Evolutionary conservation across 2,113 vertebrate species (phyloP).

Genomic region (Oxyura jamaicensis): DNA sequence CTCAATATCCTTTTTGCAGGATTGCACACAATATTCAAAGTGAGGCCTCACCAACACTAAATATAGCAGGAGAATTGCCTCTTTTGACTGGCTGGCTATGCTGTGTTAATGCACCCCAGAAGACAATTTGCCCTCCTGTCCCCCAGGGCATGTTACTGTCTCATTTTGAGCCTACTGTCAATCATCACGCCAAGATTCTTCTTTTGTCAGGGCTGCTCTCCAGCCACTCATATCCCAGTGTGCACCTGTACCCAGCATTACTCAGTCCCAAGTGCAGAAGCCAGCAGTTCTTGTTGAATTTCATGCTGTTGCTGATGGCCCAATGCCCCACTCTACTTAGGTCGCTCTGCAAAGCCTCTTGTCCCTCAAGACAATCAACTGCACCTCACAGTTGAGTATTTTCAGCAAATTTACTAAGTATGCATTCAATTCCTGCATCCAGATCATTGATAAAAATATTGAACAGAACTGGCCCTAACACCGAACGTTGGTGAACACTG

Average conservation of each 20-base stretch:
- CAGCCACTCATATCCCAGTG: not conserved
- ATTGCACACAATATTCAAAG: not conserved
- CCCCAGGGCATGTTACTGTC: not conserved
- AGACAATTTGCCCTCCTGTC: not conserved
- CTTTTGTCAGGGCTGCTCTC: not conserved
- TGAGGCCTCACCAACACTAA: not conserved
- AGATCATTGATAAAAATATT: too few relatives aligned
- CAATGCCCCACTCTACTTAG: not conserved
- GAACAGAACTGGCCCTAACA: too few relatives aligned
- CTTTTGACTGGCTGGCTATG: not conserved
- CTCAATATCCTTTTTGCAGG: not conserved
- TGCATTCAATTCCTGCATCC: too few relatives aligned
- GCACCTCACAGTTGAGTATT: not conserved
- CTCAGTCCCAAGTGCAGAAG: not conserved
- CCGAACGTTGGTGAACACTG: too few relatives aligned
- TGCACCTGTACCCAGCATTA: not conserved
- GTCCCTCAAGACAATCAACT: not conserved
- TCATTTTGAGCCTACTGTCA: not conserved
- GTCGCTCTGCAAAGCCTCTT: not conserved
- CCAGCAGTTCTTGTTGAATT: not conserved
- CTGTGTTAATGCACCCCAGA: not conserved
- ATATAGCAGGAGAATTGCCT: not conserved
- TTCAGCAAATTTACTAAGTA: too few relatives aligned
- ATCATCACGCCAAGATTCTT: not conserved
- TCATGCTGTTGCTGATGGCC: not conserved